Conservation (phyloP, 2,888 invertebrate genomes). For the Troides helena region DNA sequence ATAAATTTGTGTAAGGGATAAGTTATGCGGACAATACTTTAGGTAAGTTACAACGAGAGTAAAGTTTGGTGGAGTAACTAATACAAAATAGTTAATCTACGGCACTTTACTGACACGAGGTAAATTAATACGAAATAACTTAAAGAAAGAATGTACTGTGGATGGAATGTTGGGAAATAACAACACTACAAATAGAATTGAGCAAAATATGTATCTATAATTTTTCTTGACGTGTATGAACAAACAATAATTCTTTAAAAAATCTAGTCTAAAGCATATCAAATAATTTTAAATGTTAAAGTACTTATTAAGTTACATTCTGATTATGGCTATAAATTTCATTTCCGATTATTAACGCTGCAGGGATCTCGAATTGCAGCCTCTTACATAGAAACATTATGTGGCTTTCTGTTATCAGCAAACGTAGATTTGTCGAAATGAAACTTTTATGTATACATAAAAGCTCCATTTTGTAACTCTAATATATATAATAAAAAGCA, state of each 20-base stretch:
- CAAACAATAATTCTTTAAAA: too few relatives aligned
- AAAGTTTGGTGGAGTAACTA: constrained; percentile 46
- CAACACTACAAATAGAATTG: too few relatives aligned
- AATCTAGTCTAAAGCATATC: background rate
- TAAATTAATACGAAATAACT: background rate
- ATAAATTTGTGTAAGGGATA: constrained; percentile 55
- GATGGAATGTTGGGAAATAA: too few relatives aligned
- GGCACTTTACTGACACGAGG: background rate
- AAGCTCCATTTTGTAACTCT: too few relatives aligned
- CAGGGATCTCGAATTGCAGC: constrained; percentile 61
- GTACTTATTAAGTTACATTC: constrained; percentile 30
- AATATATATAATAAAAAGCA: too few relatives aligned
- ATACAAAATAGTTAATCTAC: constrained; percentile 43
- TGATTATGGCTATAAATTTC: constrained; percentile 45
- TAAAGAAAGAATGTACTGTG: background rate
- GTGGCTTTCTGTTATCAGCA: constrained; percentile 19
- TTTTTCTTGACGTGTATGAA: background rate
- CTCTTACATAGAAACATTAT: constrained; percentile 44
- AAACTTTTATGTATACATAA: background rate
- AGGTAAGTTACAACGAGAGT: constrained; percentile 47
- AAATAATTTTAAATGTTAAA: background rate
- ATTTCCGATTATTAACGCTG: constrained; percentile 40
- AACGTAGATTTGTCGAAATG: background rate
- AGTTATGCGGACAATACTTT: constrained; percentile 54
- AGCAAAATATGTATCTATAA: background rate